phyloP scores from a whole-genome alignment of 2,113 vertebrate genomes.

The Chaenocephalus aceratus region DNA sequence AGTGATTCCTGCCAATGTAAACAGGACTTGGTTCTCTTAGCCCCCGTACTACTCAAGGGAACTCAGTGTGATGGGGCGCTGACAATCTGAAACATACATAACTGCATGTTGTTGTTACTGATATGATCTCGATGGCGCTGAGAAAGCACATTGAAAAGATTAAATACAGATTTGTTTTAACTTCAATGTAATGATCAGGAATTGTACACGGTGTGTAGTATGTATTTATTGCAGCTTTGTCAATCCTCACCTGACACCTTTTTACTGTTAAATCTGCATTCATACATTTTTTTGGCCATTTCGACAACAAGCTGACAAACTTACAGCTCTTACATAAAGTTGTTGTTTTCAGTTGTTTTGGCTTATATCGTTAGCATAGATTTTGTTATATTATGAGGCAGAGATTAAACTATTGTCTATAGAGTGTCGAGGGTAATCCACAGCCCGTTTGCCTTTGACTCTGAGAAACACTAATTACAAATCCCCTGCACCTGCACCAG shows the following conservation, averaged over 20 bases:
- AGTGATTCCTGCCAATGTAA: conserved; percentile 49
- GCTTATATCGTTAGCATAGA: no score
- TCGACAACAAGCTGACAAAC: background rate
- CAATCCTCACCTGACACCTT: background rate
- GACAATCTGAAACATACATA: conserved; percentile 15
- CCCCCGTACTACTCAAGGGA: conserved; percentile 24
- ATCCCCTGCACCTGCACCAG: background rate
- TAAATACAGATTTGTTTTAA: background rate
- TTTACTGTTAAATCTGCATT: background rate
- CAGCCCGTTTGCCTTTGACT: background rate
- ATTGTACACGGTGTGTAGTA: background rate
- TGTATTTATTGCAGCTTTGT: background rate
- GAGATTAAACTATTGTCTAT: no score
- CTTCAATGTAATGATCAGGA: background rate
- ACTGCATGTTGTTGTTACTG: background rate
- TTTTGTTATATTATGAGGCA: background rate
- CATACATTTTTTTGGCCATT: background rate
- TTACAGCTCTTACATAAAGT: background rate
- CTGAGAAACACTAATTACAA: background rate
- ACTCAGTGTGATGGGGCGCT: conserved; percentile 6
- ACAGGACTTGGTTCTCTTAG: conserved; percentile 23
- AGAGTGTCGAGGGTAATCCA: background rate
- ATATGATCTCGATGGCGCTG: background rate
- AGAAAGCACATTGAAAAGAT: background rate
- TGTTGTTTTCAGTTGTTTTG: background rate